Evolutionary conservation across 2,113 vertebrate genomes (phyloP).

Genomic region (Macaca mulatta): DNA sequence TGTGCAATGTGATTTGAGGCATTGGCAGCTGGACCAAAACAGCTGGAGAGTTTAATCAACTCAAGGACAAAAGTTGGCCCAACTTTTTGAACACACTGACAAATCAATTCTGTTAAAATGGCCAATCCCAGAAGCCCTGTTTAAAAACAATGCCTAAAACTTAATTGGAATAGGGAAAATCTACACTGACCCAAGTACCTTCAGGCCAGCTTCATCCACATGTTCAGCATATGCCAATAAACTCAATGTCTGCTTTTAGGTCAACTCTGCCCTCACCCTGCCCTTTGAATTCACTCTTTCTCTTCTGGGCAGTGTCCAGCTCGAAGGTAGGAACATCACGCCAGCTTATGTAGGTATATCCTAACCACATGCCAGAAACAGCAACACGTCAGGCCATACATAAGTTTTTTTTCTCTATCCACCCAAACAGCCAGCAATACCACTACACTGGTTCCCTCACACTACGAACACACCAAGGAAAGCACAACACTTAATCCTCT

Average conservation of each 20-base stretch:
- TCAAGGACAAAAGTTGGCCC: not conserved
- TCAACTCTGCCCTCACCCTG: not conserved
- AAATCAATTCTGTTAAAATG: not conserved
- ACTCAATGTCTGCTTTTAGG: not conserved
- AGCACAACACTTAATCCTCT: not conserved
- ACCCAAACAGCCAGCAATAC: not conserved
- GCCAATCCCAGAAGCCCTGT: not conserved
- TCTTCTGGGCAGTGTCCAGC: not conserved
- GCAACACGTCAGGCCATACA: fast-evolving
- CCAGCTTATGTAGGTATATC: not conserved
- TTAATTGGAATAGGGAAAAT: not conserved
- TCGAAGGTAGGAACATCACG: not conserved
- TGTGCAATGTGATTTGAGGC: not conserved
- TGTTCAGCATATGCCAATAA: not conserved
- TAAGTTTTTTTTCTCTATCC: not conserved
- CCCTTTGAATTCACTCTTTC: not conserved
- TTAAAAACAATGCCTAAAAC: not conserved
- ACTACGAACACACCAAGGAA: not conserved
- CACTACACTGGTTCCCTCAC: not conserved
- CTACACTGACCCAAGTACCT: no score
- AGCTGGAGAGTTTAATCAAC: not conserved
- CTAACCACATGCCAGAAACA: not conserved
- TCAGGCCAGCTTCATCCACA: not conserved
- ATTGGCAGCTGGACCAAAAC: not conserved
- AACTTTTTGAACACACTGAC: not conserved